Evolutionary conservation across 1,140 invertebrate genomes (phyloP), one percentile per base, ranked within the genome.

Genomic region (Heliconius hewitsoni): DNA sequence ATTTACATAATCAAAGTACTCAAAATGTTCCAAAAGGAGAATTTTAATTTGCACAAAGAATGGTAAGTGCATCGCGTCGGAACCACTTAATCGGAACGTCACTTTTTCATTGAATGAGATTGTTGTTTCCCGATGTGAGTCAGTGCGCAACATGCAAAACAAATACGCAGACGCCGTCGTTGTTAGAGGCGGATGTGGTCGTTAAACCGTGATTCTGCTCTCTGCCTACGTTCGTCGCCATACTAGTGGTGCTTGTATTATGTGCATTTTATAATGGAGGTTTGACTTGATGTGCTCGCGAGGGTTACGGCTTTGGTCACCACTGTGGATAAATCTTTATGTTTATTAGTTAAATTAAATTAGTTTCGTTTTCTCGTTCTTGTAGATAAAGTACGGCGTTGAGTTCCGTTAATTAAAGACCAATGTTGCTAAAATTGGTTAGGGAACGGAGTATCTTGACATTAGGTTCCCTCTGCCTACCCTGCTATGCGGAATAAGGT

Each of bases 151-250:
- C 85, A 83, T 84, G 88, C 87, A 89, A 94, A 94, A 92, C 91
- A 92, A 91, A 91, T 83, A 87, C 85, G 86, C 87, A 89, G 86
- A 88, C 90, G 84, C 83, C 77, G 85, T 83, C 83, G 78, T 71
- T 85, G 86, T 86, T 90, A 84, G 83, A 85, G 89, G 89, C 92
- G 91, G 93, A 94, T 91, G 88, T 90, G 88, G 87, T 89, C 91
- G 90, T 92, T 94, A 93, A 89, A 86, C 90, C 81, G 91, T 89
- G 92, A 93, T 94, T 94, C 90, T 89, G 83, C 50, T 84, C 80
- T 85, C 82, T 72, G 83, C 84, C 71, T 77, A 81, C 82, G 81
- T 80, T 83, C 70, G 81, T 76, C 60, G 77, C 78, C 81, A 82
- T 78, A 76, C 79, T 50, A 73, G 73, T 16, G 4, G 3, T 46